These are phyloP conservation scores for Pipistrellus nathusii DNA, from an alignment of 2,797 vertebrate species.

Conservation along the genomic window DNA sequence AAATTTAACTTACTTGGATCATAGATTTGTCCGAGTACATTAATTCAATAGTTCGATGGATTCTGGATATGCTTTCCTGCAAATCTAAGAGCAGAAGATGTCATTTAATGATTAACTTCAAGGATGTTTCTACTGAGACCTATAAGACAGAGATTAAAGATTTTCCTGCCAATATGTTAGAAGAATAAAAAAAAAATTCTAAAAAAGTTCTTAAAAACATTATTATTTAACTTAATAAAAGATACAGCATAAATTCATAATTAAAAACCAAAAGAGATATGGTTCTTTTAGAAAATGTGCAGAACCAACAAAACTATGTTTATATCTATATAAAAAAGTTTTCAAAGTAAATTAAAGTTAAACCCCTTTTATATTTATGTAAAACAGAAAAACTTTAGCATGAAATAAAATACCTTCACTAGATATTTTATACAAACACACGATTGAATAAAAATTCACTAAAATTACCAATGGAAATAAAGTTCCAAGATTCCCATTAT, in stretches of 20 bases:
- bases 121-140: neutral
- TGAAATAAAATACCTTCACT: slow-evolving; percentile 14
- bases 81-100: slow-evolving; percentile 90
- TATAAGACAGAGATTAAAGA: neutral
- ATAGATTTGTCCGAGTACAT: slow-evolving; percentile 99
- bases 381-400: neutral
- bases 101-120: slow-evolving; percentile 48
- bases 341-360: neutral
- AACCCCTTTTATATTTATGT: neutral
- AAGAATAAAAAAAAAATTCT: slow-evolving; percentile 33
- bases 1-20: slow-evolving; percentile 93
- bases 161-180: neutral
- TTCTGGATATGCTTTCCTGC: slow-evolving; percentile 97
- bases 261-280: slow-evolving; percentile 21
- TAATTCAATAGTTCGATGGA: slow-evolving; percentile 97
- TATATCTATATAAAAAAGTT: slow-evolving; percentile 6
- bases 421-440: neutral
- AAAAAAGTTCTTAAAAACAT: slow-evolving; percentile 7
- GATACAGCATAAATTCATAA: neutral
- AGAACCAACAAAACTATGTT: neutral
- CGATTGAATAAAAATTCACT: neutral
- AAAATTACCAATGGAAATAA: slow-evolving; percentile 19
- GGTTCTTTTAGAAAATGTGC: slow-evolving; percentile 3
- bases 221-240: slow-evolving; percentile 49
- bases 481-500: neutral